A percentile compares a stretch with the other conserved stretches of the same genome.
Conservation (phyloP, 1,140 invertebrate genomes). For the Globodera ellingtonae region DNA sequence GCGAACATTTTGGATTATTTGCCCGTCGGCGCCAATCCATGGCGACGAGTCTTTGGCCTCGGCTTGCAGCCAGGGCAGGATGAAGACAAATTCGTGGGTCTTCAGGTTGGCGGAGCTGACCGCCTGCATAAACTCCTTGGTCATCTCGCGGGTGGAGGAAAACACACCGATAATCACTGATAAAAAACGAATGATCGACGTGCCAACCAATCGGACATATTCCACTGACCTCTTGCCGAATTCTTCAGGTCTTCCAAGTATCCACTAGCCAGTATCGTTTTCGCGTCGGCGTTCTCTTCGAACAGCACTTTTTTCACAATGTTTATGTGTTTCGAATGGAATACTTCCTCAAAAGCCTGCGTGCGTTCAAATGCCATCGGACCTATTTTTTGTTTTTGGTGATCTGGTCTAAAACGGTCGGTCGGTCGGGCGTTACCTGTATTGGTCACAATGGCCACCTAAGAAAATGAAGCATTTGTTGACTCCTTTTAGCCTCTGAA, state of each 20-base stretch:
- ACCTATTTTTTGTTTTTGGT: constrained; percentile 24
- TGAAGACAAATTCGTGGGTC: constrained; percentile 55
- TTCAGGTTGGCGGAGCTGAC: constrained; percentile 46
- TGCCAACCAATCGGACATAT: background rate
- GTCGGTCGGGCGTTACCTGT: constrained; percentile 21
- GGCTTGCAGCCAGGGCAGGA: constrained; percentile 59
- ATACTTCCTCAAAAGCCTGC: constrained; percentile 59
- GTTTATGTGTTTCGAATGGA: constrained; percentile 39
- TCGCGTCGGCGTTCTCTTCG: constrained; percentile 56
- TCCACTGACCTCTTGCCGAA: constrained; percentile 47
- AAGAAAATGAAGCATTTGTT: background rate
- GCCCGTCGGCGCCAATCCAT: constrained; percentile 58
- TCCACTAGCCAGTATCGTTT: constrained; percentile 51
- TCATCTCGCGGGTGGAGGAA: constrained; percentile 53
- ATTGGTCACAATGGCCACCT: constrained; percentile 61
- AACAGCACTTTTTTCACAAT: constrained; percentile 55
- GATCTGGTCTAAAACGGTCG: too few relatives aligned
- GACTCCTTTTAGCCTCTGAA: background rate
- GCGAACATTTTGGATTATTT: constrained; percentile 57
- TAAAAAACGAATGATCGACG: background rate
- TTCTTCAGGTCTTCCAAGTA: constrained; percentile 56
- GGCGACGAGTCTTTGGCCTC: constrained; percentile 57
- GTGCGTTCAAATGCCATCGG: constrained; percentile 56
- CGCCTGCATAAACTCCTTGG: constrained; percentile 60
- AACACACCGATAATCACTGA: constrained; percentile 58